phyloP scores from a whole-genome alignment of 2,113 vertebrate genomes.

The Cebidichthys violaceus region DNA sequence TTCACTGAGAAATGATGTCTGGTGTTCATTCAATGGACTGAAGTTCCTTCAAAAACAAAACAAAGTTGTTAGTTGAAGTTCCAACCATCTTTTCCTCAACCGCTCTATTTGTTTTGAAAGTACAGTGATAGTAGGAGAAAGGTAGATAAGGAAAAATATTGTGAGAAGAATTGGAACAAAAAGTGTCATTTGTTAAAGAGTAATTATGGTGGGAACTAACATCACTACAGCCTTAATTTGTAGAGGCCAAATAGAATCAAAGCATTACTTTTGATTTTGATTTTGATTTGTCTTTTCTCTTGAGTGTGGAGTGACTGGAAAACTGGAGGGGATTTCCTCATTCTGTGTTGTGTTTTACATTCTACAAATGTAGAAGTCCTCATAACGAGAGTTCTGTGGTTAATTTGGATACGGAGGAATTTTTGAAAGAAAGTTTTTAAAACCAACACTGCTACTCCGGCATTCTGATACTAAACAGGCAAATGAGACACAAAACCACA shows the following conservation, averaged over 20 bases:
- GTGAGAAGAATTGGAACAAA: too few species aligned
- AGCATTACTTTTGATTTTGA: not conserved
- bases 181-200: too few species aligned
- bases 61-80: not conserved
- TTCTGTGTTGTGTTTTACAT: not conserved
- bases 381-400: not conserved
- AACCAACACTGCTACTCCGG: not conserved
- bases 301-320: not conserved
- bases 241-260: not conserved
- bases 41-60: conserved; percentile 12
- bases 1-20: not conserved
- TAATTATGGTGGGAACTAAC: not conserved
- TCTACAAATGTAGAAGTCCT: conserved; percentile 1
- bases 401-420: conserved; percentile 12
- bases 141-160: not conserved
- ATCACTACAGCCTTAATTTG: not conserved
- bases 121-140: not conserved
- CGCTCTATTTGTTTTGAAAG: not conserved
- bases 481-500: not conserved
- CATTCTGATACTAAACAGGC: not conserved
- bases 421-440: conserved; percentile 4
- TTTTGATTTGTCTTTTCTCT: conserved; percentile 5
- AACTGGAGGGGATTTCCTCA: conserved; percentile 30
- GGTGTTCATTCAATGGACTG: not conserved
- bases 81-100: not conserved